Evolutionary conservation across 2,888 invertebrate species (phyloP), one percentile per base, ranked within the genome.

Genomic region (Tenthredo livida): DNA sequence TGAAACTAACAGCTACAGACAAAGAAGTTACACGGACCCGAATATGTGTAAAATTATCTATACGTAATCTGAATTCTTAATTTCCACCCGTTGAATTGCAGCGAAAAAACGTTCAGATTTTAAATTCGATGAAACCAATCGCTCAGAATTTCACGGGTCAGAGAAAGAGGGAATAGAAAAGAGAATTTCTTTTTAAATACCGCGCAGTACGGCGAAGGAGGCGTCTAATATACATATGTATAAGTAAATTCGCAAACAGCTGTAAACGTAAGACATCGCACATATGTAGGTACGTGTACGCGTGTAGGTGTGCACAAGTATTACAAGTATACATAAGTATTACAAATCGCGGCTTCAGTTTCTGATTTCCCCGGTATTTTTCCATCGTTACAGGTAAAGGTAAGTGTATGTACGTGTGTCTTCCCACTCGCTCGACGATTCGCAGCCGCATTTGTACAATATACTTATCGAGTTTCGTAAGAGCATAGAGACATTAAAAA

Each of bases 311-410:
- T n/a, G n/a, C n/a, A n/a, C n/a, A n/a, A n/a, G n/a, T n/a, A n/a
- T n/a, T n/a, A n/a, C n/a, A 25, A 12, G 10, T 29, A 4, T 37
- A 37, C 70, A n/a, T n/a, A 21, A 25, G 21, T 61, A 25, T 61
- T 61, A 25, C 10, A 61, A 25, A 25, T 21, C 10, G 61, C 21
- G 25, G 61, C 61, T 61, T 12, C 2, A 25, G 61, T 21, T 61
- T 61, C 33, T 67, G 33, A 67, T 67, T 67, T 33, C 67, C 67
- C 17, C 17, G 29, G 67, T 67, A 67, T 12, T 33, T 67, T 67
- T 67, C 67, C 67, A 67, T 17, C 29, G 33, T 12, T 67, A 43
- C 9, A 40, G 43, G 37, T 70, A 43, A 10, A 15, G 10, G 61
- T 25, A 61, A 9, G 54, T n/a, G 54, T 33, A 4, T 6, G 7